phyloP scores from a whole-genome alignment of 1,140 invertebrate genomes.

The Apis florea region DNA sequence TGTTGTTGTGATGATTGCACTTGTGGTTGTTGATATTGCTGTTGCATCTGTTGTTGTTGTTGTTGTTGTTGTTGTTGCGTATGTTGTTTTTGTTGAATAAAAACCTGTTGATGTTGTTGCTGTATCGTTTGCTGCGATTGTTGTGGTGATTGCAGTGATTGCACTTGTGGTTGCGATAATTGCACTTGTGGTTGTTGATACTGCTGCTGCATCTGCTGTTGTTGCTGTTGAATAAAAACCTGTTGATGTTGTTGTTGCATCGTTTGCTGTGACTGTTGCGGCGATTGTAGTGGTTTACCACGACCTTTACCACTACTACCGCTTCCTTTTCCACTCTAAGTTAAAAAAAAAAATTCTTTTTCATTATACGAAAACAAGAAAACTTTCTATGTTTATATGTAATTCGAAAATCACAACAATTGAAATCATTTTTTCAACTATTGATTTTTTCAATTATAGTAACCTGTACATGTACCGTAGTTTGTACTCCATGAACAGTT shows the following conservation, averaged over 20 bases:
- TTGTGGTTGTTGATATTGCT: constrained; percentile 77
- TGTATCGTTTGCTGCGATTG: constrained; percentile 73
- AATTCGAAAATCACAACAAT: constrained; percentile 2
- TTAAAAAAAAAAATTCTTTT: constrained; percentile 25
- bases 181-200: constrained; percentile 76
- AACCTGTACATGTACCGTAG: constrained; percentile 80
- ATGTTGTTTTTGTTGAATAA: constrained; percentile 76
- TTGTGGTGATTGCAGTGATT: constrained; percentile 67
- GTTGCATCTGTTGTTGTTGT: constrained; percentile 72
- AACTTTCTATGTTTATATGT: not conserved
- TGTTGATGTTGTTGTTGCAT: constrained; percentile 76
- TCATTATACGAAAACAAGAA: constrained; percentile 20
- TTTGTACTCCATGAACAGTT: constrained; percentile 84
- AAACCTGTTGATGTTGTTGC: constrained; percentile 76
- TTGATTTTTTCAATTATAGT: constrained; percentile 42
- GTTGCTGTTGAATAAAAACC: constrained; percentile 69
- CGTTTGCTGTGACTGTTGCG: constrained; percentile 76
- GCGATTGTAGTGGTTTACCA: constrained; percentile 80
- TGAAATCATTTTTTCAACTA: constrained; percentile 4
- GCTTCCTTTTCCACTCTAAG: constrained; percentile 77
- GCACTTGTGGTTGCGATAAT: constrained; percentile 80
- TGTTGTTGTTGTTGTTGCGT: constrained; percentile 75
- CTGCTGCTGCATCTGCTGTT: constrained; percentile 75
- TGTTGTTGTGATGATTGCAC: constrained; percentile 78
- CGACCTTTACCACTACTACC: constrained; percentile 77